Evolutionary conservation across 2,797 vertebrate species (phyloP).

Genomic region (Pangasius mekongensis): DNA sequence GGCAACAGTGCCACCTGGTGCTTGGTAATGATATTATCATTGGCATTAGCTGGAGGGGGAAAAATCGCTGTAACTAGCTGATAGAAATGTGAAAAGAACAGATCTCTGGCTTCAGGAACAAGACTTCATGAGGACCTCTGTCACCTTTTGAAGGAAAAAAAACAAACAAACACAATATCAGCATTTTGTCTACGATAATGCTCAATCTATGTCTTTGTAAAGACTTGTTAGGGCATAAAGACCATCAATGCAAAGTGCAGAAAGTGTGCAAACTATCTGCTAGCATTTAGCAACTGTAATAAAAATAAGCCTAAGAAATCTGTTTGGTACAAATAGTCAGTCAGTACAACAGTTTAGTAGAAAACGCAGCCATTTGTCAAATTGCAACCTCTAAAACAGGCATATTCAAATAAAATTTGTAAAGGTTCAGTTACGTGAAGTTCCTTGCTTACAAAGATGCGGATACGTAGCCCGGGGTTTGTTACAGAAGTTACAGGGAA

Average conservation of each 20-base stretch:
- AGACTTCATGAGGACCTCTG: neutral
- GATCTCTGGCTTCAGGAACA: neutral
- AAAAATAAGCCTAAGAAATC: neutral
- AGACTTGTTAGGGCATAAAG: neutral
- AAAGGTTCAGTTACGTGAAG: neutral
- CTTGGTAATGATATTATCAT: neutral
- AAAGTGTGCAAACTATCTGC: neutral
- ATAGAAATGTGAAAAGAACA: neutral
- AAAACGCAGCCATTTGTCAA: neutral
- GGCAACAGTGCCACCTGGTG: constrained; percentile 37
- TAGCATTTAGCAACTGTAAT: neutral
- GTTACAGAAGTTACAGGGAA: too few relatives aligned
- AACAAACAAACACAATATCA: neutral
- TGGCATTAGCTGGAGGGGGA: neutral
- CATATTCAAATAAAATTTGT: neutral
- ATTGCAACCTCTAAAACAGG: neutral
- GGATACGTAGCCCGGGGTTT: neutral
- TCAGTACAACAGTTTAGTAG: neutral
- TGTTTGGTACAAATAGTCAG: neutral
- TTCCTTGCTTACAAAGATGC: neutral
- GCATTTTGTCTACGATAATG: neutral
- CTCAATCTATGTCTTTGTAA: neutral
- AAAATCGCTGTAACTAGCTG: neutral
- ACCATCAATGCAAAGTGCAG: neutral
- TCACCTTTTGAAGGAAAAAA: neutral